Evolutionary conservation across 2,113 vertebrate species (phyloP).

Genomic region (Nesospiza acunhae): DNA sequence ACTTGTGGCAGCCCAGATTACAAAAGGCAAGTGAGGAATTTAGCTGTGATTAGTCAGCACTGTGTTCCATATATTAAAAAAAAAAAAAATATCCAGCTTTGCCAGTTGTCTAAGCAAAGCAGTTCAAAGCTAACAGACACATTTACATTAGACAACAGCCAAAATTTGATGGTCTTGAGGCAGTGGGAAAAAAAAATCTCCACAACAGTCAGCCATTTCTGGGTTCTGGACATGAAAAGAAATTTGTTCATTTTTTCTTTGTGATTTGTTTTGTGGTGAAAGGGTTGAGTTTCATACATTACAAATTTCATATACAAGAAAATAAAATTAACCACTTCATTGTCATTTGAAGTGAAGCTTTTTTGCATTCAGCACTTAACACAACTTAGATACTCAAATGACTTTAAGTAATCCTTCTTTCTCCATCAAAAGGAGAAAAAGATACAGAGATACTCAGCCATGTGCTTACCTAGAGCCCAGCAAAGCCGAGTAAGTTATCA

Average conservation of each 20-base stretch:
- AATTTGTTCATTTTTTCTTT: not conserved
- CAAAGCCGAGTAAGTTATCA: not conserved
- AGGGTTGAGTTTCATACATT: not conserved
- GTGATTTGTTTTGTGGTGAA: not conserved
- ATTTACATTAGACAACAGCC: not conserved
- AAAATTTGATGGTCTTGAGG: not conserved
- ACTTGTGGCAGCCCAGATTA: not conserved
- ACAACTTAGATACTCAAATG: not conserved
- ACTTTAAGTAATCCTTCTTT: not conserved
- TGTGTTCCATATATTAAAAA: not conserved
- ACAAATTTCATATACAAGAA: not conserved
- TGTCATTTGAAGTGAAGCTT: not conserved
- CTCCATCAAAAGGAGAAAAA: not conserved
- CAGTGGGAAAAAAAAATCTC: not conserved
- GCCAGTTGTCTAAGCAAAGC: not conserved
- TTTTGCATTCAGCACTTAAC: not conserved
- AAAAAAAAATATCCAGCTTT: not conserved
- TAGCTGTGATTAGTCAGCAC: not conserved
- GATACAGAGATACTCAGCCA: not conserved
- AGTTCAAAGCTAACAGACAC: not conserved
- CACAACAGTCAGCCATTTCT: not conserved
- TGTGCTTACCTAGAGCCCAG: not conserved
- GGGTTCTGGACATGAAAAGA: not conserved
- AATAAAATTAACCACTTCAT: not conserved
- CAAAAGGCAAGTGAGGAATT: not conserved